A percentile compares a stretch with the other conserved stretches of the same genome.
These are phyloP conservation scores for Zootermopsis nevadensis DNA, from an alignment of 2,888 invertebrate genomes.

Conservation along the genomic window DNA sequence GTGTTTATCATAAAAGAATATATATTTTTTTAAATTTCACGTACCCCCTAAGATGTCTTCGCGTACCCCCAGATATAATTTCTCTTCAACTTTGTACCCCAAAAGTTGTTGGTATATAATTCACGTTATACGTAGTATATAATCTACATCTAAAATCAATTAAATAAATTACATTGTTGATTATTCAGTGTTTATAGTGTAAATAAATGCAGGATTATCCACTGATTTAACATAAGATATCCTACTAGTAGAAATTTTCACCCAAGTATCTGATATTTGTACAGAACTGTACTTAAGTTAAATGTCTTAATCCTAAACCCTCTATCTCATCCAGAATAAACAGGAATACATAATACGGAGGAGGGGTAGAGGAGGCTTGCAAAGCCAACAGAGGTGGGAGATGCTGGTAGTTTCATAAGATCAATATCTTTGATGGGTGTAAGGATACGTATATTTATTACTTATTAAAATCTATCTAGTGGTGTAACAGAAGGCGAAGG, in stretches of 20 bases:
- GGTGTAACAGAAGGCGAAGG: constrained; percentile 40
- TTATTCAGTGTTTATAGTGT: too few species aligned
- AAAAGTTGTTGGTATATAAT: too few species aligned
- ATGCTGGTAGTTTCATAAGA: constrained; percentile 44
- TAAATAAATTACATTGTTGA: too few species aligned
- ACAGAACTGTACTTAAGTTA: constrained; percentile 42
- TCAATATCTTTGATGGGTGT: constrained; percentile 51
- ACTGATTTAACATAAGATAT: too few species aligned
- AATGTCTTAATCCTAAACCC: constrained; percentile 48
- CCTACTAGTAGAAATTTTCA: background rate
- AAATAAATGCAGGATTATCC: too few species aligned
- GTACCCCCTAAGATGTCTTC: too few species aligned
- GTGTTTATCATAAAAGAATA: too few species aligned
- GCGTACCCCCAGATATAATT: too few species aligned
- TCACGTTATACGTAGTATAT: too few species aligned
- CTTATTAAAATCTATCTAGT: constrained; percentile 51
- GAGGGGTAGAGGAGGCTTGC: constrained; percentile 16
- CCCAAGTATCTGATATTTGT: constrained; percentile 35
- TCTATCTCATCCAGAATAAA: constrained; percentile 48
- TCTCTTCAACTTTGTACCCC: too few species aligned
- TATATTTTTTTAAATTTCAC: too few species aligned
- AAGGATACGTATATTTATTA: constrained; percentile 52
- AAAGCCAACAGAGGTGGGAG: constrained; percentile 41
- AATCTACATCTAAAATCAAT: too few species aligned
- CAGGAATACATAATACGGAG: constrained; percentile 49